Evolutionary conservation across 2,797 vertebrate species (phyloP).

Genomic region (Rallus crepitans): DNA sequence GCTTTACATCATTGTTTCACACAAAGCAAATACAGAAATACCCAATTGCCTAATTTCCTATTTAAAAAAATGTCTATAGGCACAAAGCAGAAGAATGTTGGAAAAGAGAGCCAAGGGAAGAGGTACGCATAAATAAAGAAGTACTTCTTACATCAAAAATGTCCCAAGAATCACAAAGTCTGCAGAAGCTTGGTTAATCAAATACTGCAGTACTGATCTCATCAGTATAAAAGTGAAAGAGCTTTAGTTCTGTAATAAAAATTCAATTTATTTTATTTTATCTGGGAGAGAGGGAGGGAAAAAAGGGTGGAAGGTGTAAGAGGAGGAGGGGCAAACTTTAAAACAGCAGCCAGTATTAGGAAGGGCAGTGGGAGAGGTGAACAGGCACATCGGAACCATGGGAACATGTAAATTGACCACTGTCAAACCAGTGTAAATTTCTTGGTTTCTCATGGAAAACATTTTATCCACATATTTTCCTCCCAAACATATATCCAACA

Average conservation of each 20-base stretch:
- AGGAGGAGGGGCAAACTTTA: conserved; percentile 82
- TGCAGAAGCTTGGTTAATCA: conserved; percentile 81
- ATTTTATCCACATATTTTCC: conserved; percentile 83
- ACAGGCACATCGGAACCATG: conserved; percentile 88
- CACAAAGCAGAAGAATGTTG: conserved; percentile 77
- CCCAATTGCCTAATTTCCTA: conserved; percentile 74
- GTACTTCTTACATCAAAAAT: conserved; percentile 82
- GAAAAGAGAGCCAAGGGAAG: conserved; percentile 48
- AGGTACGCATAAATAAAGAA: conserved; percentile 82
- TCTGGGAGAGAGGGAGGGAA: conserved; percentile 28
- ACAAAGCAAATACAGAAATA: conserved; percentile 78
- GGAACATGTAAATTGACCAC: conserved; percentile 90
- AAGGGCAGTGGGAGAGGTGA: conserved; percentile 69
- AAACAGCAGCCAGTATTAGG: conserved; percentile 84
- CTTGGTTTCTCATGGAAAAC: conserved; percentile 99
- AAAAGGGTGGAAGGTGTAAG: not conserved
- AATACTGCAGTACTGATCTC: conserved; percentile 84
- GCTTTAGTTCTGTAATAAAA: conserved; percentile 83
- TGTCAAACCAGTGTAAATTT: conserved; percentile 96
- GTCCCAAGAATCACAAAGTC: conserved; percentile 80
- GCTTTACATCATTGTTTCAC: conserved; percentile 81
- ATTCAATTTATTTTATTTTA: conserved; percentile 72
- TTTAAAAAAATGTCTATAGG: conserved; percentile 79
- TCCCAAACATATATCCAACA: conserved; percentile 75
- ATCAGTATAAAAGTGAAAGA: conserved; percentile 85